Base-by-base conservation (phyloP, 2,113 vertebrate genomes). In the Callorhinus ursinus region DNA sequence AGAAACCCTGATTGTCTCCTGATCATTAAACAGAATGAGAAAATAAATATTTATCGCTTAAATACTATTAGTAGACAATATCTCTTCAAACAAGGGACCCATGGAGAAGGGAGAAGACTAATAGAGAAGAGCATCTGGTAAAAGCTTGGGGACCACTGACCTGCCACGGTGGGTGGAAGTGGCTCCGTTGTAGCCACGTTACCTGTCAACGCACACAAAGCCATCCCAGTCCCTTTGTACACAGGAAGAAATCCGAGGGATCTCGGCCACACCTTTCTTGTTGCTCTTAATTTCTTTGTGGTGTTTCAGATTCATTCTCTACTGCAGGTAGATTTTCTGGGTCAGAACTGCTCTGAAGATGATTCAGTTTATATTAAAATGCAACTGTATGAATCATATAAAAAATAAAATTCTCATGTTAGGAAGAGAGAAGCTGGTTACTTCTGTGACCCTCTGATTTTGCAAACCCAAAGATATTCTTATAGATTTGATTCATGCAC, bases 261-360 rank as follows among this genome's bases (percentile, higher is more conserved):
- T n/a, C 42, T 59, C 1, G 2, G 26, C 74, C 24, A 74, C 2
- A 16, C 19, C n/a, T 93, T 72, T 57, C 65, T 84, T 59, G 8
- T 84, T 95, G 36, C n/a, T 90, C 96, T 95, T 81, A 33, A 86
- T 95, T 97, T 97, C n/a, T 88, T 72, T 61, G 24, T 94, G 55
- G 12, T 84, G 4, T 65, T 77, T 88, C 51, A 59, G 31, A 86
- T 93, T 91, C 26, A 49, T 39, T 92, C 16, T 96, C 69, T 71
- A n/a, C 53, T 96, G 36, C 31, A 96, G 63, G 49, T 74, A 93
- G n/a, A 72, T 93, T 95, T 79, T 90, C 33, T 96, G 86, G 59
- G 36, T 94, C 49, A 79, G 67, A 97, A 6, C 24, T 85, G 36
- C 72, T 95, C n/a, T 95, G 83, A 83, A 96, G 93, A 46, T 95